Percentiles rank a stretch among this genome's conserved stretches.
These are phyloP conservation scores for Lysiphlebus fabarum DNA, from an alignment of 1,140 invertebrate genomes.

Conservation along the genomic window DNA sequence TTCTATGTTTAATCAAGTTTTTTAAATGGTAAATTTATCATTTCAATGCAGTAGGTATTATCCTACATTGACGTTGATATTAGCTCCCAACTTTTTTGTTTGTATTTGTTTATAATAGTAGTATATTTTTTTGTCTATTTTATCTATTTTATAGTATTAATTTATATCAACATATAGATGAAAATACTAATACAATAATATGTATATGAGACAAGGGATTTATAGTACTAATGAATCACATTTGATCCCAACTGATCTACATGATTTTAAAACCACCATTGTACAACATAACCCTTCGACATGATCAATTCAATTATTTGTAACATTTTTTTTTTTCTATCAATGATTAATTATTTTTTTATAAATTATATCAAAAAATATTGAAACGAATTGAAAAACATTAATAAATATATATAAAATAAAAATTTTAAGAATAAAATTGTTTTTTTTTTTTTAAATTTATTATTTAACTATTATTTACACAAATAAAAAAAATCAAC, in stretches of 20 bases:
- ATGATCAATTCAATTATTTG: constrained; percentile 44
- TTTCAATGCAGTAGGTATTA: too few relatives aligned
- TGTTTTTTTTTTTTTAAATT: too few relatives aligned
- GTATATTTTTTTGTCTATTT: neutral
- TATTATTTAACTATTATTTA: too few relatives aligned
- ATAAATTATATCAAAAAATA: neutral
- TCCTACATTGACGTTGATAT: too few relatives aligned
- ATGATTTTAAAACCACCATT: constrained; percentile 26
- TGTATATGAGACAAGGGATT: too few relatives aligned
- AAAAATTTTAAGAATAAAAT: too few relatives aligned
- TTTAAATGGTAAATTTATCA: too few relatives aligned
- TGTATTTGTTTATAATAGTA: neutral
- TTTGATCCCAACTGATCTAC: constrained; percentile 48
- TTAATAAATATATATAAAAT: too few relatives aligned
- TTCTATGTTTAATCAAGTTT: too few relatives aligned
- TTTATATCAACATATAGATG: neutral
- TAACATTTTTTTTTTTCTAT: constrained; percentile 21
- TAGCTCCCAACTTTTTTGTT: too few relatives aligned
- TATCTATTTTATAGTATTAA: neutral
- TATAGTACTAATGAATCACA: constrained; percentile 54
- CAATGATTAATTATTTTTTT: constrained; percentile 8
- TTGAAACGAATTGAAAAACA: neutral
- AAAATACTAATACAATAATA: neutral
- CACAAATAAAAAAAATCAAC: too few relatives aligned
- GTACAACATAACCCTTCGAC: neutral